Base-by-base conservation (phyloP, 2,797 vertebrate genomes). In the Pagetopsis macropterus region DNA sequence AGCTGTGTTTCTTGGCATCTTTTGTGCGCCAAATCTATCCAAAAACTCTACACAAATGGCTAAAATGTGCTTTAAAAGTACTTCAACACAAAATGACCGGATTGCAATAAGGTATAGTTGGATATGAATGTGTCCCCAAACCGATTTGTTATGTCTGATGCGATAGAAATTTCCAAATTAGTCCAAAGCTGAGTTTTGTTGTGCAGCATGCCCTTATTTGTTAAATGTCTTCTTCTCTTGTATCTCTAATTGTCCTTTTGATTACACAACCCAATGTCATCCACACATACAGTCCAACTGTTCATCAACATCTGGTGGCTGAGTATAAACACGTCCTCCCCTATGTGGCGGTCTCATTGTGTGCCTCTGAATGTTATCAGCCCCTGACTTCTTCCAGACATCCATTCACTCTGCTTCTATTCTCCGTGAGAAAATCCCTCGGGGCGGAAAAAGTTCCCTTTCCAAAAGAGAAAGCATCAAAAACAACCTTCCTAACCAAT, bases 401-500 rank as follows among this genome's bases (percentile, higher is more conserved):
- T 64, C 71, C 65, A 83, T 89, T 86, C 85, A 84, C 56, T 84
- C 78, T 63, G 19, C 60, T 49, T 63, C 65, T 52, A 57, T 85
- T 84, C 81, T 79, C 59, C 45, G 23, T 8, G 63, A 87, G 46
- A 70, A 79, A 69, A 82, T 65, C 73, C 68, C 80, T 74, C 17
- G 5, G 60, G 84, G 60, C 6, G 16, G 59, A 65, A 52, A 66
- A 72, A 61, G 75, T 67, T 59, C 57, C 60, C 69, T 44, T 40
- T 49, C 70, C 41, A 67, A 72, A 76, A 70, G 17, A 56, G 49
- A 57, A 37, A 65, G 19, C 55, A 67, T 37, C 33, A 76, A 87
- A 89, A 91, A 90, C 86, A 91, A 84, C 85, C 88, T 88, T 91
- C 87, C 90, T 84, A 84, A 87, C 87, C 90, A 93, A 91, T 93